Evolutionary conservation across 1,140 invertebrate genomes (phyloP).

Genomic region (Macrobrachium nipponense): DNA sequence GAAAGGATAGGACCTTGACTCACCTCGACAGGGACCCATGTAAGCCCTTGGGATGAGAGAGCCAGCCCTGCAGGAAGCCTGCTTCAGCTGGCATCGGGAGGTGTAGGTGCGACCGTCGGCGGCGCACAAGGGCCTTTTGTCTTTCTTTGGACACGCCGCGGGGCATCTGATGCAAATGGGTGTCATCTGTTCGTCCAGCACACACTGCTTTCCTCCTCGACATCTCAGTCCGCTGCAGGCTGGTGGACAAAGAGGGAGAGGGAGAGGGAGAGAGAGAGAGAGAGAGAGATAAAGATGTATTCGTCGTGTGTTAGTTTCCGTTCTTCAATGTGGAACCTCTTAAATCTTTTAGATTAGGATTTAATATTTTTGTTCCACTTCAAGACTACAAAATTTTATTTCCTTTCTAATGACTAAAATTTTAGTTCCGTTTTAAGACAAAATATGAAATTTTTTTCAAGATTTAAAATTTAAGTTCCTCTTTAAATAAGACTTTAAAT

Average conservation of each 20-base stretch:
- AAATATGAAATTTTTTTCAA: too few species aligned
- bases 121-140: conserved; percentile 81
- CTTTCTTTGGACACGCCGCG: not conserved
- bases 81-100: conserved; percentile 83
- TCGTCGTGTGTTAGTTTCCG: not conserved
- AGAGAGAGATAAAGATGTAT: not conserved
- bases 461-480: too few species aligned
- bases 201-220: conserved; percentile 31
- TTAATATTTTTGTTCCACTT: too few species aligned
- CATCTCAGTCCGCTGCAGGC: conserved; percentile 48
- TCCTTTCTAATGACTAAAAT: too few species aligned
- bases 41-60: conserved; percentile 81
- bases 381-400: too few species aligned
- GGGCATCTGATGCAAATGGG: conserved; percentile 32
- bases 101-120: conserved; percentile 88
- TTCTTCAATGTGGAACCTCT: not conserved
- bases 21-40: conserved; percentile 86
- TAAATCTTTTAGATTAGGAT: not conserved
- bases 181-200: conserved; percentile 53
- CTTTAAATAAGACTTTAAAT: too few species aligned
- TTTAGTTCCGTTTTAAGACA: too few species aligned
- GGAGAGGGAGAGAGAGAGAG: conserved; percentile 10
- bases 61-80: conserved; percentile 82
- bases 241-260: conserved; percentile 11
- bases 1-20: not conserved